Conservation (phyloP, 1,140 invertebrate species). For the Heliothis virescens region DNA sequence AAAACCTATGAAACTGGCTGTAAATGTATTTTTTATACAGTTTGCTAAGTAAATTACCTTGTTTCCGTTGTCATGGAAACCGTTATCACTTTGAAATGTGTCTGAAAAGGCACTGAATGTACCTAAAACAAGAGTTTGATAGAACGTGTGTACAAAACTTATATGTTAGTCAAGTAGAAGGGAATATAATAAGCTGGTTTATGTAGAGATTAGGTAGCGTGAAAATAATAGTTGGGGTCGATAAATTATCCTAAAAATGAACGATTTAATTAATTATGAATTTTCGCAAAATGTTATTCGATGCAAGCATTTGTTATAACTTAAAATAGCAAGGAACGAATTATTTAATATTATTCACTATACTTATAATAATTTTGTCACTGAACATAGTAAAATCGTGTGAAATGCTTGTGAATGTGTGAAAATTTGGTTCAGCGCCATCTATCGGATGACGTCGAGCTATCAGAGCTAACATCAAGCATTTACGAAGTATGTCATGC, state of each 20-base stretch:
- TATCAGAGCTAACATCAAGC: not conserved
- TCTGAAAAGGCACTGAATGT: constrained; percentile 26
- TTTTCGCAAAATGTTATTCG: constrained; percentile 5
- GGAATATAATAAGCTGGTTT: constrained; percentile 39
- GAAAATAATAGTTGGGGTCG: not conserved
- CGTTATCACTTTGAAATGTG: not conserved
- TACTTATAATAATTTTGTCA: not conserved
- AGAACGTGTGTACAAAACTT: constrained; percentile 54
- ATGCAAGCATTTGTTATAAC: constrained; percentile 54
- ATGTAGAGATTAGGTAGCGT: constrained; percentile 17
- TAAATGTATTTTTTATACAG: too few species aligned
- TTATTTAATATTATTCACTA: constrained; percentile 18
- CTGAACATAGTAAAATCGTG: not conserved
- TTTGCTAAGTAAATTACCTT: not conserved
- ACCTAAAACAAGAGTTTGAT: constrained; percentile 37
- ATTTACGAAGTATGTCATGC: constrained; percentile 5
- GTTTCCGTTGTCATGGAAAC: not conserved
- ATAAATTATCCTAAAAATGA: not conserved
- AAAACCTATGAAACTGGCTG: too few species aligned
- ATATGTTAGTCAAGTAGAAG: constrained; percentile 45
- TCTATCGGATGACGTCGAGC: not conserved
- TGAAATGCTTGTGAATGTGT: not conserved
- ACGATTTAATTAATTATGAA: not conserved
- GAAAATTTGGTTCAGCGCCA: not conserved
- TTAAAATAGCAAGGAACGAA: constrained; percentile 46